Base-by-base conservation (phyloP, 2,113 vertebrate species). In the Microcebus ravelobensis region DNA sequence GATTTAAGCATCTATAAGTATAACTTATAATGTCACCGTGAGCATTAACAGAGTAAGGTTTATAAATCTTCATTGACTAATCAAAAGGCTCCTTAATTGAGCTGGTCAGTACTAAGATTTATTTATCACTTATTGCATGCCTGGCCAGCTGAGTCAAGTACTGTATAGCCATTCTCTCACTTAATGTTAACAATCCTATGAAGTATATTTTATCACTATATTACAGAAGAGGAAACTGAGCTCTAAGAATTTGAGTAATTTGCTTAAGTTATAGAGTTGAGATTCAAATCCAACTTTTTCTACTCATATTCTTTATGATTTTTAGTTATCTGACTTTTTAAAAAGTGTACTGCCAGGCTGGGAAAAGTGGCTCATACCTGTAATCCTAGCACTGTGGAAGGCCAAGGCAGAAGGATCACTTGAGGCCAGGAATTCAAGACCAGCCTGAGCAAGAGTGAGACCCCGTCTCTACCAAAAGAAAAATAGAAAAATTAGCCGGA, bases 211-310 rank as follows among this genome's bases (percentile, higher is more conserved):
- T 95, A 67, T 77, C n/a, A 76, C 45, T 90, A 5, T 81, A 67
- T 93, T 77, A 87, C 36, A 87, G 15, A 88, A 85, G 77, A 83
- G 45, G 31, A 94, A 95, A 88, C 23, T 57, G 29, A 95, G 3
- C 48, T 96, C 45, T 90, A 81, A 94, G 39, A 94, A 87, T 81
- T 85, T 90, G 34, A 94, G 50, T 91, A 81, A 85, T 95, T 97
- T 81, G 39, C 45, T 94, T 79, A 95, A 92, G 9, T 89, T 89
- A 73, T 52, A 20, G 39, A 94, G 68, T 36, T 74, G 42, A 85
- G 68, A 97, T 93, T 87, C 85, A 90, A 39, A 73, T 87, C 57
- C 65, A 87, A 20, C 48, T 91, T 31, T 87, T 91, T 93, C 42
- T 92, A 50, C 25, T 87, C 21, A 87, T 80, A 55, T 71, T 91